Evolutionary conservation across 2,113 vertebrate genomes (phyloP).

Genomic region (Smithornis capensis): DNA sequence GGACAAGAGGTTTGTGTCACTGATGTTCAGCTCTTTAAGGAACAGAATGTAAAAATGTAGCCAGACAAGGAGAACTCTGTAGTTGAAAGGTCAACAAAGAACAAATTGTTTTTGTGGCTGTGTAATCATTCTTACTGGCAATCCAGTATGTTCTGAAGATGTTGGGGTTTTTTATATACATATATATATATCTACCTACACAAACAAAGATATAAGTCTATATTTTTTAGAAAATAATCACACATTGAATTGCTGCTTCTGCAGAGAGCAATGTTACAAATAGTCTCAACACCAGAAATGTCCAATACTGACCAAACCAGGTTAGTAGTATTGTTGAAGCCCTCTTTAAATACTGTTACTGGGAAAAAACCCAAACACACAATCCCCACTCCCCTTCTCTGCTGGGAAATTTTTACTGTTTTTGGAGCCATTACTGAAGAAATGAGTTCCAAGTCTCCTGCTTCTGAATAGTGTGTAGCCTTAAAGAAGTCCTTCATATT

Average conservation of each 20-base stretch:
- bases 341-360: not conserved
- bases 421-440: not conserved
- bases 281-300: not conserved
- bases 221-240: not conserved
- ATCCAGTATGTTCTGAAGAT: not conserved
- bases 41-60: not conserved
- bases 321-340: not conserved
- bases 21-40: not conserved
- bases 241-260: not conserved
- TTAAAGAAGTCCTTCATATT: not conserved
- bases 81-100: not conserved
- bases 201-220: too few species aligned
- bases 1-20: not conserved
- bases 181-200: not conserved
- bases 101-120: not conserved
- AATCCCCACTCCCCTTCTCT: not conserved
- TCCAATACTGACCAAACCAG: not conserved
- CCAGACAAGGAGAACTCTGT: not conserved
- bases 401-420: not conserved
- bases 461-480: not conserved
- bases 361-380: not conserved
- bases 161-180: not conserved
- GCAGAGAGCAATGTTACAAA: not conserved
- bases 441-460: not conserved
- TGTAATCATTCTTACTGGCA: not conserved